Percentiles rank a stretch among this genome's conserved stretches.
phyloP scores from a whole-genome alignment of 2,888 invertebrate species.

The Sinotaia quadrata region DNA sequence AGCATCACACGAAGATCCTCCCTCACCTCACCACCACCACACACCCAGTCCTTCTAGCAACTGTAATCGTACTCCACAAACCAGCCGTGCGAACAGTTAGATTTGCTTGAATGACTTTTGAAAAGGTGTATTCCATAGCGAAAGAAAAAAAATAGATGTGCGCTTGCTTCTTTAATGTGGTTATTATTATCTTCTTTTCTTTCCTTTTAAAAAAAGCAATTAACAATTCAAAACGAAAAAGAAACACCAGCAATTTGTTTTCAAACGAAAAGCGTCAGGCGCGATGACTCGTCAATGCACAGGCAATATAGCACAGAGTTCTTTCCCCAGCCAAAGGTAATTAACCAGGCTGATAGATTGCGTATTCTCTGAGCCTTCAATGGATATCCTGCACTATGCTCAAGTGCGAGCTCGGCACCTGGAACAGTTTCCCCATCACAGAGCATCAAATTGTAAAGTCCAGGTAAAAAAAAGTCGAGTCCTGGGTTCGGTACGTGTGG shows the following conservation, averaged over 20 bases:
- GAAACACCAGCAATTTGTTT: no score
- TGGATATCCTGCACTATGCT: no score
- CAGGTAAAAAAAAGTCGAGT: slow-evolving; percentile 6
- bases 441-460: slow-evolving; percentile 22
- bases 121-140: slow-evolving; percentile 21
- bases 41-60: slow-evolving; percentile 4
- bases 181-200: no score
- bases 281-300: no score
- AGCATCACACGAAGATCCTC: not conserved
- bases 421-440: slow-evolving; percentile 31
- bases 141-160: not conserved
- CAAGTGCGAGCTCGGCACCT: no score
- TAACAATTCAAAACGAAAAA: no score
- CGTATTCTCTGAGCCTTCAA: no score
- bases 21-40: slow-evolving; percentile 13
- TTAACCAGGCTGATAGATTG: no score
- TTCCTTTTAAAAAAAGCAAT: no score
- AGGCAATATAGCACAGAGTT: no score
- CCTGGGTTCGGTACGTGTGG: slow-evolving; percentile 10
- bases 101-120: not conserved
- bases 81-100: not conserved
- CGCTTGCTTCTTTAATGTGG: not conserved
- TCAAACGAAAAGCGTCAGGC: no score
- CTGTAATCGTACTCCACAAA: not conserved
- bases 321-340: no score